A percentile compares a stretch with the other conserved stretches of the same genome.
Evolutionary conservation across 1,140 invertebrate species (phyloP).

Genomic region (Pseudomyrmex gracilis): DNA sequence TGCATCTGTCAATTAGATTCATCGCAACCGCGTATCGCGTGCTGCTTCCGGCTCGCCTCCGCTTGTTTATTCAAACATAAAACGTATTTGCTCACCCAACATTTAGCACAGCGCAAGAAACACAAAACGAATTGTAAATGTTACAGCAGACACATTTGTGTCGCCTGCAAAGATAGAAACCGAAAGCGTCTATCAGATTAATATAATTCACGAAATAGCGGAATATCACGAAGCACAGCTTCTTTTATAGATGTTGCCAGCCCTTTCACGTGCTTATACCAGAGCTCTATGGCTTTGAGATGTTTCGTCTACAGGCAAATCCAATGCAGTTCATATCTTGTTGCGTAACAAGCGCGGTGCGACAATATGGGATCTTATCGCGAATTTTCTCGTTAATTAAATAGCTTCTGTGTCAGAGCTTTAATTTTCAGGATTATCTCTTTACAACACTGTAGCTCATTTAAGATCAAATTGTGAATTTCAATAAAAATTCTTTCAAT

Average conservation of each 20-base stretch:
- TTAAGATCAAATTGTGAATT: too few relatives aligned
- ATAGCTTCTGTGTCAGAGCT: background rate
- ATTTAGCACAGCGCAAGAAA: constrained; percentile 1
- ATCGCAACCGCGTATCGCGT: background rate
- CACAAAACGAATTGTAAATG: background rate
- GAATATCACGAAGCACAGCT: constrained; percentile 42
- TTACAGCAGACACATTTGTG: background rate
- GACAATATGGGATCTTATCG: background rate
- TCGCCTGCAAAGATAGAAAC: background rate
- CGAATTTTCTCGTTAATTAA: background rate
- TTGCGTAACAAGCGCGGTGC: constrained; percentile 16
- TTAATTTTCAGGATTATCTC: background rate
- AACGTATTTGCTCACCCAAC: background rate
- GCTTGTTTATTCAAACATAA: background rate
- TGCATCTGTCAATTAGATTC: constrained; percentile 8
- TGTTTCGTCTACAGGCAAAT: constrained; percentile 62
- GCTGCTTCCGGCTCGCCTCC: background rate
- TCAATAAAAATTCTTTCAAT: too few relatives aligned
- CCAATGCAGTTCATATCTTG: constrained; percentile 48
- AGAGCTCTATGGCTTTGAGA: constrained; percentile 53
- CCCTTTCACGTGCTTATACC: constrained; percentile 64
- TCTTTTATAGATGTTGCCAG: constrained; percentile 63
- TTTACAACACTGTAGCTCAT: too few relatives aligned
- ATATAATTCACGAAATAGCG: constrained; percentile 49
- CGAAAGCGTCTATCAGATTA: constrained; percentile 9